Percentiles rank a stretch among this genome's conserved stretches.
phyloP scores from a whole-genome alignment of 2,888 invertebrate species.

The Iselma pallidipennis region DNA sequence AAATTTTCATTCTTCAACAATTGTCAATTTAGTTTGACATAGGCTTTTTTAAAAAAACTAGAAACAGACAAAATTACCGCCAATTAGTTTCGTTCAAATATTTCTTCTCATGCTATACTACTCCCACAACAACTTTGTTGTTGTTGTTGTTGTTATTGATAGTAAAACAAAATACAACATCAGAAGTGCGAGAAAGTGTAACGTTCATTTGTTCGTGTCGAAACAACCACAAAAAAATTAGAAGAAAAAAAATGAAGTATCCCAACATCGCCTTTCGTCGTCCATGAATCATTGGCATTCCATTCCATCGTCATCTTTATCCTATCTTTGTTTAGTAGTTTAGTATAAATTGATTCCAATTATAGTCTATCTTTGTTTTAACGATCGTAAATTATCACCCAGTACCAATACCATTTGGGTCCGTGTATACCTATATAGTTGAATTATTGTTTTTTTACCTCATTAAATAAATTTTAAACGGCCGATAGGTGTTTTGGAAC shows the following conservation, averaged over 20 bases:
- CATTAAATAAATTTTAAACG: slow-evolving; percentile 55
- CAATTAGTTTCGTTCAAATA: not conserved
- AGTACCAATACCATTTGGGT: slow-evolving; percentile 48
- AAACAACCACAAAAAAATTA: slow-evolving; percentile 52
- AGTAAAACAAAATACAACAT: slow-evolving; percentile 46
- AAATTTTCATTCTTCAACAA: not conserved
- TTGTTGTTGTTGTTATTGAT: not conserved
- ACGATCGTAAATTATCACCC: slow-evolving; percentile 50
- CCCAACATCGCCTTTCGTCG: slow-evolving; percentile 56
- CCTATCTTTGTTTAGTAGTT: not conserved
- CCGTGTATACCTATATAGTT: slow-evolving; percentile 23
- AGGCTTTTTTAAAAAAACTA: not conserved
- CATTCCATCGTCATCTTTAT: slow-evolving; percentile 28
- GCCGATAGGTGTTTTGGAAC: slow-evolving; percentile 52
- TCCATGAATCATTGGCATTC: slow-evolving; percentile 57
- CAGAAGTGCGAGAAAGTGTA: slow-evolving; percentile 52
- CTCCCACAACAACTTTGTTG: too few species aligned
- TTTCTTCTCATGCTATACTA: not conserved
- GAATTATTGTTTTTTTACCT: slow-evolving; percentile 55
- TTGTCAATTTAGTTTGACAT: not conserved
- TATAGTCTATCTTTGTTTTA: slow-evolving; percentile 31
- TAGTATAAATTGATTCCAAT: not conserved
- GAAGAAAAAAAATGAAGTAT: slow-evolving; percentile 52
- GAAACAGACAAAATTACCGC: not conserved
- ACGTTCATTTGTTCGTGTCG: slow-evolving; percentile 56